phyloP scores from a whole-genome alignment of 2,113 vertebrate genomes.

The Butorides virescens region DNA sequence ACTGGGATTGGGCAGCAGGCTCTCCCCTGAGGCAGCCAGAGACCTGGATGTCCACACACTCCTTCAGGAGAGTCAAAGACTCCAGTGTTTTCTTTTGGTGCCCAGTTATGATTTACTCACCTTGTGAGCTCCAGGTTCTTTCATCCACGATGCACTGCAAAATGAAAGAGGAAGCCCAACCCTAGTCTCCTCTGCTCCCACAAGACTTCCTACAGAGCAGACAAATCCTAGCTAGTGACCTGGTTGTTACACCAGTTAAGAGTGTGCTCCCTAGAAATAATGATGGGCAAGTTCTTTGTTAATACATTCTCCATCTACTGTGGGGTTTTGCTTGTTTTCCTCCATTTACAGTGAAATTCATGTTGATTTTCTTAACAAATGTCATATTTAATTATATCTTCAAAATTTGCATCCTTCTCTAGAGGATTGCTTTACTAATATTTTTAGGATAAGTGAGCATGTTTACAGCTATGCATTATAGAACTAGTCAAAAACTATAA shows the following conservation, averaged over 20 bases:
- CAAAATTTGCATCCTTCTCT: neutral
- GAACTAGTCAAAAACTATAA: neutral
- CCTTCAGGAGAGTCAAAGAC: neutral
- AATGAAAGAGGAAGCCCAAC: neutral
- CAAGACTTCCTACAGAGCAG: neutral
- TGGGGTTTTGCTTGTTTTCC: neutral
- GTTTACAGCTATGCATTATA: neutral
- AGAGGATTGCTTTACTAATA: neutral
- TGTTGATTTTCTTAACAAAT: neutral
- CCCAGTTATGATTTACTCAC: neutral
- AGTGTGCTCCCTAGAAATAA: neutral
- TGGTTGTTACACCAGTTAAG: neutral
- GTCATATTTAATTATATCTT: neutral
- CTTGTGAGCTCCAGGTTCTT: neutral
- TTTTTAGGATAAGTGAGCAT: neutral
- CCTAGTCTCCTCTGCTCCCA: neutral
- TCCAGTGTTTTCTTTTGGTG: neutral
- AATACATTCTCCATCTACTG: neutral
- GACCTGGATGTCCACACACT: neutral
- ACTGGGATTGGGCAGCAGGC: neutral
- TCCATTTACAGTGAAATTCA: neutral
- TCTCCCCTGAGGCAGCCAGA: neutral
- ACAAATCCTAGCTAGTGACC: neutral
- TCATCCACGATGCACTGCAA: neutral
- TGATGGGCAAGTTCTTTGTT: neutral